These are phyloP conservation scores for Pardalotus punctatus DNA, from an alignment of 2,113 vertebrate species.

Conservation along the genomic window DNA sequence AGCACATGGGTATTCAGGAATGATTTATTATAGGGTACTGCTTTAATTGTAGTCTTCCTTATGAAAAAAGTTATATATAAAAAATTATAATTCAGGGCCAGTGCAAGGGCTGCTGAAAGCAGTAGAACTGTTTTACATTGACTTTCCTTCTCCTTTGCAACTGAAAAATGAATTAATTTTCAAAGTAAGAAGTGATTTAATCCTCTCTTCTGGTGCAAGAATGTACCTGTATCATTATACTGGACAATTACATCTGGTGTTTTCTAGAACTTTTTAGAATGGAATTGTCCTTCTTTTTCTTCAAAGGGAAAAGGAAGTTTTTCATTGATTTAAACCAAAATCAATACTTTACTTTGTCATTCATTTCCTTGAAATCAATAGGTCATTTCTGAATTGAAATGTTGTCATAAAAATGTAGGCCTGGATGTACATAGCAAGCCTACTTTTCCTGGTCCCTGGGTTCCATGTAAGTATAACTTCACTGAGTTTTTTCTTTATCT, in stretches of 20 bases:
- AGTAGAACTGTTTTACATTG: background rate
- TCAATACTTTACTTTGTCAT: background rate
- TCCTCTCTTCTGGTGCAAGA: background rate
- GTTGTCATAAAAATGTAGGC: background rate
- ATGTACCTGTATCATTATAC: background rate
- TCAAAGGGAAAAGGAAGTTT: background rate
- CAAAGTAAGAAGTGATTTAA: background rate
- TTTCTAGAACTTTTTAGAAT: background rate
- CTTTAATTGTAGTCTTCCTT: background rate
- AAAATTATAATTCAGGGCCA: background rate
- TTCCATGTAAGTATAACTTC: background rate
- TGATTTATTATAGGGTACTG: background rate
- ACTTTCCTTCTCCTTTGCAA: background rate
- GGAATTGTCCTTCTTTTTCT: background rate
- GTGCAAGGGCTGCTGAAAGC: background rate
- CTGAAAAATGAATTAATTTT: background rate
- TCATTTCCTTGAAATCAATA: slow-evolving; percentile 4
- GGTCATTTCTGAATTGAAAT: background rate
- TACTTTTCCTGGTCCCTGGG: background rate
- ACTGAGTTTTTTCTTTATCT: background rate
- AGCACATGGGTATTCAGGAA: background rate
- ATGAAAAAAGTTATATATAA: background rate
- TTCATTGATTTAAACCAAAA: background rate
- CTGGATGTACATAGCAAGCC: background rate
- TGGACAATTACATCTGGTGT: background rate